A percentile compares a stretch with the other conserved stretches of the same genome.
Conservation (phyloP, 2,888 invertebrate genomes). For the Pimpla rufipes region DNA sequence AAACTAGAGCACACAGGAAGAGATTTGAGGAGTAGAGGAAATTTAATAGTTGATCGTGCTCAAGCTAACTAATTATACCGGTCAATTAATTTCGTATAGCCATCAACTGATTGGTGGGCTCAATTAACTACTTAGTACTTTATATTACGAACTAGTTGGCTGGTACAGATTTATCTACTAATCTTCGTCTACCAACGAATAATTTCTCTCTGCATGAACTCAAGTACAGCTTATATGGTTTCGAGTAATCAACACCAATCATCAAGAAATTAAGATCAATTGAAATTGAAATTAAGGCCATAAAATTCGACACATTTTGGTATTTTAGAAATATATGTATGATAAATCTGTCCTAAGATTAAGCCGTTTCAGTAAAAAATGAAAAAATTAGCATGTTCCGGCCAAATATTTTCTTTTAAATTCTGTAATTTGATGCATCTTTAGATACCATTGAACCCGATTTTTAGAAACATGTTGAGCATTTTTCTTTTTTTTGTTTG, state of each 20-base stretch:
- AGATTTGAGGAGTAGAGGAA: neutral
- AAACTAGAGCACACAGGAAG: neutral
- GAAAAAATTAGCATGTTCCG: no score
- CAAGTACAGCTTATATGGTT: neutral
- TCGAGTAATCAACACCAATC: neutral
- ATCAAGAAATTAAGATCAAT: neutral
- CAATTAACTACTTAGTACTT: neutral
- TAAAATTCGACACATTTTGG: no score
- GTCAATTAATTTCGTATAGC: neutral
- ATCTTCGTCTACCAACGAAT: neutral
- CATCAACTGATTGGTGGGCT: neutral
- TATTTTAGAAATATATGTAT: no score
- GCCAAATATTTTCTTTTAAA: no score
- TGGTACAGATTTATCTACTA: neutral
- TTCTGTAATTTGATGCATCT: no score
- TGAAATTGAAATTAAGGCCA: no score
- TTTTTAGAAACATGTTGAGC: no score
- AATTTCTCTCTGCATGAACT: neutral
- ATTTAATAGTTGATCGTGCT: neutral
- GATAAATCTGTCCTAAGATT: no score
- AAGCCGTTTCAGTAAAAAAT: no score
- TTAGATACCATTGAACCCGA: no score
- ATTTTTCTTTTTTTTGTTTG: no score
- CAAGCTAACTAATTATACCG: constrained; percentile 1
- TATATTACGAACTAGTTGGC: neutral